phyloP scores from a whole-genome alignment of 2,888 invertebrate genomes.

The Microctonus hyperodae region DNA sequence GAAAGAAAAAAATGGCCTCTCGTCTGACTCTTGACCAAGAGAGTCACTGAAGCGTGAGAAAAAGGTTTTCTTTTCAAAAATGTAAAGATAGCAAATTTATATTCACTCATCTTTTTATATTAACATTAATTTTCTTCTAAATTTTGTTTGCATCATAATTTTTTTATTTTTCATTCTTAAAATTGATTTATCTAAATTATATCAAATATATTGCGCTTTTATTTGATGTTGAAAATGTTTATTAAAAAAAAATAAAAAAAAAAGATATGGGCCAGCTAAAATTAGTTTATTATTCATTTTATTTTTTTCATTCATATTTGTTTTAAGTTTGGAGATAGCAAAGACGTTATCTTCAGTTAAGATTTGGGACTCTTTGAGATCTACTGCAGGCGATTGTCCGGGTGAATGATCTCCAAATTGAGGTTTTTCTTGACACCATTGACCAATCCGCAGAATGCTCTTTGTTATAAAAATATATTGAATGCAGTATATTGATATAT shows the following conservation, averaged over 20 bases:
- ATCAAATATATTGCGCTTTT: too few species aligned
- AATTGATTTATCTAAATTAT: too few species aligned
- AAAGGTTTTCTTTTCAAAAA: background rate
- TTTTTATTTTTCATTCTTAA: too few species aligned
- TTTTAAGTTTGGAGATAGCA: background rate
- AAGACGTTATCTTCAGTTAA: background rate
- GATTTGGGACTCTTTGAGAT: background rate
- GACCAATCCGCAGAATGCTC: background rate
- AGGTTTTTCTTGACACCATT: background rate
- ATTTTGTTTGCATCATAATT: too few species aligned
- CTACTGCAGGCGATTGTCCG: background rate
- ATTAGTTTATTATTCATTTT: background rate
- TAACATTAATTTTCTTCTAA: too few species aligned
- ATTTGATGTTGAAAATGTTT: too few species aligned
- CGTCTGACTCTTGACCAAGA: constrained; percentile 11
- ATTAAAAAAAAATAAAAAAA: too few species aligned
- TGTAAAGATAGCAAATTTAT: background rate
- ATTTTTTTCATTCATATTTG: background rate
- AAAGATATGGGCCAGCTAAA: too few species aligned
- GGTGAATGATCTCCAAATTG: background rate
- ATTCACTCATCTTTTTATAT: background rate
- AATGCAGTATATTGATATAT: too few species aligned
- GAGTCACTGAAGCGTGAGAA: constrained; percentile 16
- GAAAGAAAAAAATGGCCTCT: background rate
- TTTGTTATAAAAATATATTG: too few species aligned